Evolutionary conservation across 2,797 vertebrate species (phyloP), one percentile per base, ranked within the genome.

Genomic region (Centroberyx gerrardi): DNA sequence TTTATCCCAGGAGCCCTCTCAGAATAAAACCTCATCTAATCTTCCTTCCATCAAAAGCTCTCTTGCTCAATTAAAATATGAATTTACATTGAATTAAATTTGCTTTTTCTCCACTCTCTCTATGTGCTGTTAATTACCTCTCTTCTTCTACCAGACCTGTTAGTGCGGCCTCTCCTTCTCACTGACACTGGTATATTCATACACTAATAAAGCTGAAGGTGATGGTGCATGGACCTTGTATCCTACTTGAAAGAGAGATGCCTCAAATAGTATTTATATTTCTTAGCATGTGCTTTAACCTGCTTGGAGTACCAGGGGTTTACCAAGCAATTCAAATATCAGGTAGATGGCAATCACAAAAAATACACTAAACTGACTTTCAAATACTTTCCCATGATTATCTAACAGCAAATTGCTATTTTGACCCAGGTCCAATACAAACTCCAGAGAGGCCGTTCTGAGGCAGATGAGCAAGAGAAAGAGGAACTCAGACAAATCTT

Each of bases 1-100:
- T 79, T 79, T 78, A 84, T 52, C 46, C 31, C 49, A 22, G 17
- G 9, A 73, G 29, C 61, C 27, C 54, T 72, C 5, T 14, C 66
- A 38, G 22, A 38, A 44, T 55, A 59, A 78, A 76, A 59, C 56
- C 36, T 44, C 52, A 13, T 70, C 55, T 80, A 75, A 76, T 76
- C 42, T 27, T 27, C 59, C 42, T 56, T 74, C 53, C 51, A 78
- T 22, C 48, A 66, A 55, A 76, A 79, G 51, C 58, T 81, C 42
- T 29, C 27, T 66, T 78, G 62, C 65, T 68, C 64, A 72, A 71
- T 81, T 83, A 83, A 71, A 78, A 61, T 78, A 29, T 22, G 66
- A 76, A 81, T 61, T 55, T 52, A 65, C 55, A 54, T 54, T 58
- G 13, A 82, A 61, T 64, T 71, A 61, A 76, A 83, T 81, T 67